phyloP scores from a whole-genome alignment of 2,888 invertebrate genomes.

The Petrolisthes manimaculis region DNA sequence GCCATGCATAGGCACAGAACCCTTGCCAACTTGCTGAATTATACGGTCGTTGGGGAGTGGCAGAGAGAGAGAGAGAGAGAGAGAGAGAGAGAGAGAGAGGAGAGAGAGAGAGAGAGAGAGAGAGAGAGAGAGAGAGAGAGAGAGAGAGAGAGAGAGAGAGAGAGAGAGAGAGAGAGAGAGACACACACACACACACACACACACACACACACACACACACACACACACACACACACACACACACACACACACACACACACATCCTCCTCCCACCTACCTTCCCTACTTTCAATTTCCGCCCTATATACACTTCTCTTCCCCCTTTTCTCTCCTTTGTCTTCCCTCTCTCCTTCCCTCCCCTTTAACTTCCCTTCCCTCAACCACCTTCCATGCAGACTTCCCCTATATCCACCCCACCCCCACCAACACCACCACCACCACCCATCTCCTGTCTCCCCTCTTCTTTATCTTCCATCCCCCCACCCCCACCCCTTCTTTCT shows the following conservation, averaged over 20 bases:
- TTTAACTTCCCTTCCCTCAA: no score
- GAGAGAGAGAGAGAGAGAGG: not conserved
- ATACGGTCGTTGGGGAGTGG: not conserved
- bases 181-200: not conserved
- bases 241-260: conserved; percentile 24
- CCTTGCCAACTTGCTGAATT: not conserved
- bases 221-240: conserved; percentile 17
- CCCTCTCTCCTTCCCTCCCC: no score
- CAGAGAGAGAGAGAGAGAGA: not conserved
- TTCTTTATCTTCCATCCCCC: not conserved
- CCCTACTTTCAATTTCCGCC: no score
- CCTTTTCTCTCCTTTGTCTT: no score
- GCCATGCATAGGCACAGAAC: no score
- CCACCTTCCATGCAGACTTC: not conserved
- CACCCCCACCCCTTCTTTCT: not conserved
- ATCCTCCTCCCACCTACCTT: not conserved
- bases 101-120: not conserved
- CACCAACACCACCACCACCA: not conserved
- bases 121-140: not conserved
- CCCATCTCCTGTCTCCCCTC: not conserved
- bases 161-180: not conserved
- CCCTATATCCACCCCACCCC: not conserved
- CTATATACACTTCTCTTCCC: no score
- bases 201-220: conserved; percentile 17
- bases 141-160: not conserved